Conservation (phyloP, 53 echinoderm and acorn worm genomes). For the Temnopleurus reevesii region DNA sequence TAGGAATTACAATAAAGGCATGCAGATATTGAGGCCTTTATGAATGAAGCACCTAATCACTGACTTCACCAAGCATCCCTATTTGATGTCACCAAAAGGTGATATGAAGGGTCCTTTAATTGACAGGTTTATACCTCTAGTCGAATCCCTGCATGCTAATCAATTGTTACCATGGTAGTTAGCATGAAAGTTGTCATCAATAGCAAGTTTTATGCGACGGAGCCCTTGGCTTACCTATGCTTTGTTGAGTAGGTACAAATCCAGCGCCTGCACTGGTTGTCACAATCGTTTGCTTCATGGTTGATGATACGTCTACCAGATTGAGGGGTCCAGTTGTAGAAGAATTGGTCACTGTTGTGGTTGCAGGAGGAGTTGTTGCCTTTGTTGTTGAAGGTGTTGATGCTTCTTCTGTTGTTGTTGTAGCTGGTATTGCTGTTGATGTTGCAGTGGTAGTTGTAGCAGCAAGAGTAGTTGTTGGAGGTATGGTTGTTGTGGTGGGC, state of each 20-base stretch:
- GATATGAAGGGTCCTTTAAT: no score
- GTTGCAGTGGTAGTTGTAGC: not conserved
- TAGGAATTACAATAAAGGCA: no score
- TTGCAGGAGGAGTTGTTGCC: not conserved
- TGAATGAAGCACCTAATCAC: no score
- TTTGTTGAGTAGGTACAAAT: slow-evolving; percentile 36
- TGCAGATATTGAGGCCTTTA: no score
- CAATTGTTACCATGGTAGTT: no score
- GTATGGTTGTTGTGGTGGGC: slow-evolving; percentile 34
- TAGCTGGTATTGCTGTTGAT: not conserved
- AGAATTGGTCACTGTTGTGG: slow-evolving; percentile 2
- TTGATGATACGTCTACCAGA: slow-evolving; percentile 12
- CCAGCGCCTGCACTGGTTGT: slow-evolving; percentile 56
- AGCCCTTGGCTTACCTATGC: slow-evolving; percentile 35
- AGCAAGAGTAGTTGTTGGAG: slow-evolving; percentile 18
- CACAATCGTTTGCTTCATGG: not conserved
- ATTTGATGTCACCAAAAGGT: no score
- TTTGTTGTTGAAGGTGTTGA: not conserved
- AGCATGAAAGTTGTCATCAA: no score
- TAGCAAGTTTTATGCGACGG: no score
- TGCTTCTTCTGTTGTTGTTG: not conserved
- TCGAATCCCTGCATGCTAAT: no score
- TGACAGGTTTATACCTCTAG: no score
- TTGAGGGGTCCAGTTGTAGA: slow-evolving; percentile 35
- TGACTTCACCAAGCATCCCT: no score